Evolutionary conservation across 2,888 invertebrate genomes (phyloP).

Genomic region (Dioctria rufipes): DNA sequence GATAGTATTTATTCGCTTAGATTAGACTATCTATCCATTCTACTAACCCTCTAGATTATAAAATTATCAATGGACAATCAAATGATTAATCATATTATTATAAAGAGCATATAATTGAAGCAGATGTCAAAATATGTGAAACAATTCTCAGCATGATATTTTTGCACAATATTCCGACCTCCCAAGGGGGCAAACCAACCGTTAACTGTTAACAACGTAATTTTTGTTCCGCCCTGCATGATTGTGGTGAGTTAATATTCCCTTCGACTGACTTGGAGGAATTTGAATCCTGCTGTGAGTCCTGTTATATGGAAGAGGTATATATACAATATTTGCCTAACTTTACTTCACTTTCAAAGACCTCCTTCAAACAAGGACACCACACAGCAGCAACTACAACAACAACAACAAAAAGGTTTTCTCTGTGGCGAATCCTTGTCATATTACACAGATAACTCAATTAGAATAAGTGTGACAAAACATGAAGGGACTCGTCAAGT

Average conservation of each 20-base stretch:
- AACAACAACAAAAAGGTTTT: not conserved
- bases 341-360: not conserved
- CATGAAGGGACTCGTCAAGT: not conserved
- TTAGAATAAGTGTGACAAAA: conserved; percentile 50
- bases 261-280: not conserved
- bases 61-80: too few species aligned
- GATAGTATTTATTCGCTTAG: too few species aligned
- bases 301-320: too few species aligned
- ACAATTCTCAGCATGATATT: conserved; percentile 34
- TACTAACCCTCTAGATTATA: too few species aligned
- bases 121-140: conserved; percentile 39
- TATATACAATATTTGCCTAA: too few species aligned
- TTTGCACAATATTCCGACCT: not conserved
- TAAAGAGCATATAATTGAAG: not conserved
- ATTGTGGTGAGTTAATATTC: not conserved
- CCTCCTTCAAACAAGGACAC: not conserved
- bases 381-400: not conserved
- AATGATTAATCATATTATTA: too few species aligned
- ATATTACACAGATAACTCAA: conserved; percentile 43
- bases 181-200: not conserved
- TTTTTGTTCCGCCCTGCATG: not conserved
- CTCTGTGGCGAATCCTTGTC: conserved; percentile 14
- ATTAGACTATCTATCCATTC: too few species aligned
- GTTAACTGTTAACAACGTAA: not conserved
- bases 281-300: not conserved